Percentiles rank a stretch among this genome's conserved stretches.
These are phyloP conservation scores for Phataginus tetradactyla DNA, from an alignment of 2,797 vertebrate genomes.

Conservation along the genomic window DNA sequence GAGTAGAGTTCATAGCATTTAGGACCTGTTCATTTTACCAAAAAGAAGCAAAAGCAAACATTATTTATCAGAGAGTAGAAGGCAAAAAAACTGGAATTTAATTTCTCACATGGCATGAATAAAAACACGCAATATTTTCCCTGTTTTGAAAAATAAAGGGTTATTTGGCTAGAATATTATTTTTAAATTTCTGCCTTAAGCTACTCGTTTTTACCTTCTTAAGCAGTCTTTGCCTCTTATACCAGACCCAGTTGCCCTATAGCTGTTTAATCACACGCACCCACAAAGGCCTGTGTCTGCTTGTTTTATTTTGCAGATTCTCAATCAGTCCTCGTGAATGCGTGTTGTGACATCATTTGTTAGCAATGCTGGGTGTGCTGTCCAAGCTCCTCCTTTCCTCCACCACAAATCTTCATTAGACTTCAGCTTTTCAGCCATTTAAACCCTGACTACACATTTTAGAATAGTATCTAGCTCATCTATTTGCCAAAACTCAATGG, in stretches of 20 bases:
- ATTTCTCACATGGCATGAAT: not conserved
- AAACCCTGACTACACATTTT: not conserved
- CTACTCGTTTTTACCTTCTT: not conserved
- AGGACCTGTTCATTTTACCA: not conserved
- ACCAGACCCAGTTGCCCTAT: not conserved
- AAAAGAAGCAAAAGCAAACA: conserved; percentile 3
- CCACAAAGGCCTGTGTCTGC: conserved; percentile 30
- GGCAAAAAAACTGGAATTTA: not conserved
- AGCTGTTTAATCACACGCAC: not conserved
- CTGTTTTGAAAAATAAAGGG: not conserved
- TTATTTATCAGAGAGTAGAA: not conserved
- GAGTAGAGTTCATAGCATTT: not conserved
- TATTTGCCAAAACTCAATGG: not conserved
- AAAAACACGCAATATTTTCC: not conserved
- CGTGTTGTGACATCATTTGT: not conserved
- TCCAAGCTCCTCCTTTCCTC: not conserved
- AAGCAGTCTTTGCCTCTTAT: not conserved
- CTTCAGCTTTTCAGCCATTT: not conserved
- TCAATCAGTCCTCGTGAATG: not conserved
- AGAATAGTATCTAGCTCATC: conserved; percentile 26
- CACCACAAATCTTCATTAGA: conserved; percentile 2
- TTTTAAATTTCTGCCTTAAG: not conserved
- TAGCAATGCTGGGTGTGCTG: not conserved
- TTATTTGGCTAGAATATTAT: not conserved
- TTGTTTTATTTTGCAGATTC: not conserved